Percentiles rank a stretch among this genome's conserved stretches.
Conservation (phyloP, 1,140 invertebrate species). For the Calephelis nemesis region DNA sequence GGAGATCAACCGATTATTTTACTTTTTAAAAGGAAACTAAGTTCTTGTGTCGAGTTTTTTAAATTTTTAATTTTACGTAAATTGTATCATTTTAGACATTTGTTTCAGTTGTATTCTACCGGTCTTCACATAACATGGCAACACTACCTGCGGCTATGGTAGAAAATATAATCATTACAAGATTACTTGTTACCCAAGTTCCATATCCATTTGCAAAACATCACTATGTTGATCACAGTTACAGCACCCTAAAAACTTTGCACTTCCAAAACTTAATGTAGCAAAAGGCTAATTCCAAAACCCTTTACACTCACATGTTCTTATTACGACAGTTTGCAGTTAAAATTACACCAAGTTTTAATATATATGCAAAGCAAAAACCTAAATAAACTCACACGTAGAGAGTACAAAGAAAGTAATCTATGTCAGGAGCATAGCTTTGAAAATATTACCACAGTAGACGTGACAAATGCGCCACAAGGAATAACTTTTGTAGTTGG, state of each 20-base stretch:
- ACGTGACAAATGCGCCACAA: slow-evolving; percentile 53
- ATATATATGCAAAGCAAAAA: slow-evolving; percentile 44
- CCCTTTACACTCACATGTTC: not conserved
- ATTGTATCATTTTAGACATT: too few relatives aligned
- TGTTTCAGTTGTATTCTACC: too few relatives aligned
- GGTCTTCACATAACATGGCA: too few relatives aligned
- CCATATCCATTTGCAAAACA: not conserved
- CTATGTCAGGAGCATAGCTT: slow-evolving; percentile 57
- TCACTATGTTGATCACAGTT: not conserved
- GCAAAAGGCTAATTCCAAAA: not conserved
- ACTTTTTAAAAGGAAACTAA: too few relatives aligned
- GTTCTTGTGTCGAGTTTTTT: too few relatives aligned
- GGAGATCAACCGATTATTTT: too few relatives aligned
- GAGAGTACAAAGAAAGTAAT: slow-evolving; percentile 58
- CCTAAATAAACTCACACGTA: slow-evolving; percentile 47
- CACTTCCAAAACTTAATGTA: not conserved
- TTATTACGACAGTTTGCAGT: slow-evolving; percentile 11
- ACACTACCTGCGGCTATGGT: too few relatives aligned
- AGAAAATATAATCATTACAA: too few relatives aligned
- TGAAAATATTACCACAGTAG: slow-evolving; percentile 64
- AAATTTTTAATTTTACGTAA: too few relatives aligned
- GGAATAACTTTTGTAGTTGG: slow-evolving; percentile 53
- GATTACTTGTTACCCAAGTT: not conserved
- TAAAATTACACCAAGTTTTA: slow-evolving; percentile 32
- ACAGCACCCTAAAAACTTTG: not conserved